A percentile compares a stretch with the other conserved stretches of the same genome.
These are phyloP conservation scores for Valencia hispanica DNA, from an alignment of 2,797 vertebrate species.

Conservation along the genomic window DNA sequence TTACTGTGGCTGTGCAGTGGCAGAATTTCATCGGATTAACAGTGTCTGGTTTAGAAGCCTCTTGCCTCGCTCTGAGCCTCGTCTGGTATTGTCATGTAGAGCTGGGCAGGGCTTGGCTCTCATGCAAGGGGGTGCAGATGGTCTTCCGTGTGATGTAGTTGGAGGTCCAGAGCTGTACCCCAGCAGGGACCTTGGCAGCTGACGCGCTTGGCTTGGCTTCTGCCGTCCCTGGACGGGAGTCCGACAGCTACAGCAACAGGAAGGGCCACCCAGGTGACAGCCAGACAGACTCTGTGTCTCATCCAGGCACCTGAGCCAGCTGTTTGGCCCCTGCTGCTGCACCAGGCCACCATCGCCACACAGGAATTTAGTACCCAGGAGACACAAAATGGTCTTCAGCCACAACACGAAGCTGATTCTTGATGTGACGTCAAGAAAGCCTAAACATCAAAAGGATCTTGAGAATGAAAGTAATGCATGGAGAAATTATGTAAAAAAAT, in stretches of 20 bases:
- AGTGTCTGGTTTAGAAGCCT: conserved; percentile 39
- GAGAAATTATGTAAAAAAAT: neutral
- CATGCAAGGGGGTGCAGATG: conserved; percentile 66
- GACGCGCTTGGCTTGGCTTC: conserved; percentile 54
- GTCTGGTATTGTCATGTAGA: conserved; percentile 52
- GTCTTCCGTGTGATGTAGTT: conserved; percentile 70
- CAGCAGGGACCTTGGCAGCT: conserved; percentile 67
- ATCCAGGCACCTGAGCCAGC: conserved; percentile 37
- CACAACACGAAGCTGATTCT: conserved; percentile 18
- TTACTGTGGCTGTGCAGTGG: conserved; percentile 32
- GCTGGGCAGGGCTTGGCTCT: conserved; percentile 62
- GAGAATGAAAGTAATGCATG: neutral
- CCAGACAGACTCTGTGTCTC: conserved; percentile 29
- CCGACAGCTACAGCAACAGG: conserved; percentile 37
- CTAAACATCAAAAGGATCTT: neutral
- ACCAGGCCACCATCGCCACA: conserved; percentile 27
- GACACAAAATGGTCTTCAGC: conserved; percentile 19
- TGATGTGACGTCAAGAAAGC: neutral
- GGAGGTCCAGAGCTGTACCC: conserved; percentile 62
- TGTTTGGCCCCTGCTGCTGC: conserved; percentile 43
- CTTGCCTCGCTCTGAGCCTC: conserved; percentile 47
- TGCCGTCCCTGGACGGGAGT: conserved; percentile 40
- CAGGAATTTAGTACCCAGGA: conserved; percentile 8
- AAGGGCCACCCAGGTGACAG: conserved; percentile 63
- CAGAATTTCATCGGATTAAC: conserved; percentile 54